phyloP scores from a whole-genome alignment of 2,113 vertebrate species.

The Chamaea fasciata region DNA sequence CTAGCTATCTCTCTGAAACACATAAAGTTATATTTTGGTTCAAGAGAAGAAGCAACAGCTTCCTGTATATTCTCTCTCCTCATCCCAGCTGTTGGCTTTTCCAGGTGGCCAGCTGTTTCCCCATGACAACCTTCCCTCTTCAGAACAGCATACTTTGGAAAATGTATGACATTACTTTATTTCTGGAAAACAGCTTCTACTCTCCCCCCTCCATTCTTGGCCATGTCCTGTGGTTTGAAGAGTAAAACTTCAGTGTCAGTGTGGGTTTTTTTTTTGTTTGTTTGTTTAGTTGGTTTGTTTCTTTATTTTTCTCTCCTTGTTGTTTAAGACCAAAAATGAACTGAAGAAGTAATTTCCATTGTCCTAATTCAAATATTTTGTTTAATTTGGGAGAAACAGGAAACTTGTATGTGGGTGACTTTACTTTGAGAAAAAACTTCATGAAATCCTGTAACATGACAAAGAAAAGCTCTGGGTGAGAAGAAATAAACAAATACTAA shows the following conservation, averaged over 20 bases:
- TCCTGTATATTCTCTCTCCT: background rate
- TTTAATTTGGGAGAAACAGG: background rate
- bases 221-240: background rate
- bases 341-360: background rate
- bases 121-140: background rate
- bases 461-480: background rate
- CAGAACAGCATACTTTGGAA: background rate
- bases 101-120: background rate
- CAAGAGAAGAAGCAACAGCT: background rate
- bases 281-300: background rate
- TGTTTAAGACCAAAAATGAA: background rate
- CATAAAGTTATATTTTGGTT: background rate
- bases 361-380: background rate
- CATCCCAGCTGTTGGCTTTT: background rate
- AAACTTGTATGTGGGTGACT: background rate
- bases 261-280: rapidly evolving
- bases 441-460: background rate
- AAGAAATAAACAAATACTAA: background rate
- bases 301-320: rapidly evolving
- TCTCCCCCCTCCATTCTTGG: background rate
- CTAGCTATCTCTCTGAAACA: background rate
- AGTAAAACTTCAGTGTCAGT: background rate
- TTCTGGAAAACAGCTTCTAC: background rate
- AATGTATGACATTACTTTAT: background rate
- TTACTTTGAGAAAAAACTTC: background rate